Base-by-base conservation (phyloP, 2,888 invertebrate species). In the Alviniconcha strummeri region DNA sequence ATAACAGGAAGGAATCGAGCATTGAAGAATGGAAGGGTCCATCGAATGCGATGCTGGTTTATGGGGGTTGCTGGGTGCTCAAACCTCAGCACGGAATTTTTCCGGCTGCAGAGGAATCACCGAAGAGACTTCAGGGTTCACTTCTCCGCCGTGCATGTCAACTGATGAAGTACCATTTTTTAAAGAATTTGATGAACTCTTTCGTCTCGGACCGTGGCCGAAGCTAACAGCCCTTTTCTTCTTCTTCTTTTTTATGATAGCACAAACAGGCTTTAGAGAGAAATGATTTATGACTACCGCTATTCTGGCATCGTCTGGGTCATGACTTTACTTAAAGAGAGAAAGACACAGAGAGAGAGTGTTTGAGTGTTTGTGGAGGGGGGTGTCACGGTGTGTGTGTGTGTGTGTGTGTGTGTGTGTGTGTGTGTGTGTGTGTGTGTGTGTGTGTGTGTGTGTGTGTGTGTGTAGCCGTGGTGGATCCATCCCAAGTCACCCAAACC, bases 41-140 rank as follows among this genome's bases (percentile, higher is more conserved):
- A 57, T 57, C 55, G 19, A 55, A 60, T n/a, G 36, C 77, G 57
- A 77, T 77, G 57, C 77, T 77, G 77, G n/a, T 77, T 77, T 77
- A 77, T 60, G 60, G n/a, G 54, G 75, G 52, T 55, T n/a, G 75
- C 52, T n/a, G n/a, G 17, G 75, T 76, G 56, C 75, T 6, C 3
- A 17, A 64, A 17, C 17, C 64, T 4, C 17, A 64, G 15, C 36
- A 36, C 36, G 36, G 36, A 36, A 36, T 36, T 36, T 36, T 36
- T 36, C 36, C 36, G 36, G 36, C 36, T 36, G 36, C 3, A 36
- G 36, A 36, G 36, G 36, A 36, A 36, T 36, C 36, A 36, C 36
- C 36, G 3, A 36, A 36, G 36, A 36, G 36, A 36, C 36, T 36
- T 36, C 36, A 36, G 36, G 36, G 36, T 36, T 36, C 36, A 36